Evolutionary conservation across 2,888 invertebrate genomes (phyloP).

Genomic region (Latheticus oryzae): DNA sequence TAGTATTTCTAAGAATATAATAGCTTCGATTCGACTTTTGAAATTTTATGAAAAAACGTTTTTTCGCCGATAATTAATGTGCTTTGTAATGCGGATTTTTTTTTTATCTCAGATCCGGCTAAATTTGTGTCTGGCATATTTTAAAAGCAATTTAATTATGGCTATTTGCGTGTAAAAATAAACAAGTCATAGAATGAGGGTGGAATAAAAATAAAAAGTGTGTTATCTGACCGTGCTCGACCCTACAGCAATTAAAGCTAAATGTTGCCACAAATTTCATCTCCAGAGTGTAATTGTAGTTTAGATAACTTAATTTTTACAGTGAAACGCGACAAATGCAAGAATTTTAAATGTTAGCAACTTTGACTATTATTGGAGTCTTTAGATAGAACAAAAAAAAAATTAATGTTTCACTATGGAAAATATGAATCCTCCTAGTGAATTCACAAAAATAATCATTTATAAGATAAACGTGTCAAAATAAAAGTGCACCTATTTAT

Average conservation of each 20-base stretch:
- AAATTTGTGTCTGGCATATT: constrained; percentile 33
- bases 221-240: constrained; percentile 42
- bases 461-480: constrained; percentile 43
- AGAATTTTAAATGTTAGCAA: constrained; percentile 27
- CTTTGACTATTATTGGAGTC: constrained; percentile 26
- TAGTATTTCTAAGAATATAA: constrained; percentile 1
- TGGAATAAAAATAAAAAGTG: constrained; percentile 41
- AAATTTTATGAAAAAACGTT: constrained; percentile 4
- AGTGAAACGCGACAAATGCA: constrained; percentile 26
- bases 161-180: constrained; percentile 37
- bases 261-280: constrained; percentile 43
- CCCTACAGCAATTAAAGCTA: constrained; percentile 39
- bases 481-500: constrained; percentile 42
- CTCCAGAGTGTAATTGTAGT: constrained; percentile 41
- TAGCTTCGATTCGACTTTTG: constrained; percentile 1
- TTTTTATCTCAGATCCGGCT: constrained; percentile 14
- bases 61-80: constrained; percentile 27
- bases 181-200: constrained; percentile 38
- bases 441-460: constrained; percentile 41
- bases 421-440: constrained; percentile 2
- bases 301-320: constrained; percentile 45
- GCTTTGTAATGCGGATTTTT: too few species aligned
- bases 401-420: neutral
- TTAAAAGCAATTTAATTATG: constrained; percentile 35
- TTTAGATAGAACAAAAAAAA: constrained; percentile 7